Base-by-base conservation (phyloP, 2,797 vertebrate species). In the Etheostoma perlongum region DNA sequence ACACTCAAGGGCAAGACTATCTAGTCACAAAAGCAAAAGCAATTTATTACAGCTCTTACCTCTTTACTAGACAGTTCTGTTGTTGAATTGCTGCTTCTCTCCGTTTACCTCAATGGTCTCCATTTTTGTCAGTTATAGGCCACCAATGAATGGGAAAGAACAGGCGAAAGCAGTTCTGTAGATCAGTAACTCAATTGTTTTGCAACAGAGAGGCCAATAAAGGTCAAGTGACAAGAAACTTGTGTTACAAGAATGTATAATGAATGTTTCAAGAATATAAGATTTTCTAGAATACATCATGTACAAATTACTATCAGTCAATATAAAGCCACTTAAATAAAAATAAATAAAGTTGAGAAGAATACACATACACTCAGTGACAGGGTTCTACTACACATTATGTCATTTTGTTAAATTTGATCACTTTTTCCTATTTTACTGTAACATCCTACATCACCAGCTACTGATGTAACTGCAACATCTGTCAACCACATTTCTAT, bases 241-340 rank as follows among this genome's bases (percentile, higher is more conserved):
- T 27, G 14, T 46, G 19, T 62, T 75, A 64, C 14, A 74, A 40
- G 8, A 57, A 62, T 48, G 19, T 86, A 55, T 49, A 78, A 67
- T 59, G 16, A 77, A 6, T 52, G 3, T 52, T 73, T 81, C 2
- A 67, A 51, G 7, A 49, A 60, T 19, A n/a, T 10, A 25, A 44
- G 55, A 55, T 5, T 54, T 7, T 80, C 49, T 47, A 49, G 6
- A 66, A 74, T 44, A 66, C 63, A 79, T 68, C 7, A 65, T 65
- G 53, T 4, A 53, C 59, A n/a, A 84, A 66, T 46, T 46, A 44
- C 23, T 12, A n/a, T 60, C 27, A 48, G 33, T 78, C 40, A 63
- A 66, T 48, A 76, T 46, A 60, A 79, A 84, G 21, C 30, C 19
- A 57, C 27, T 52, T 58, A 47, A 63, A 67, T 42, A 74, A 69